Percentiles rank a stretch among this genome's conserved stretches.
Evolutionary conservation across 2,797 vertebrate species (phyloP).

Genomic region (Pelochelys cantorii): DNA sequence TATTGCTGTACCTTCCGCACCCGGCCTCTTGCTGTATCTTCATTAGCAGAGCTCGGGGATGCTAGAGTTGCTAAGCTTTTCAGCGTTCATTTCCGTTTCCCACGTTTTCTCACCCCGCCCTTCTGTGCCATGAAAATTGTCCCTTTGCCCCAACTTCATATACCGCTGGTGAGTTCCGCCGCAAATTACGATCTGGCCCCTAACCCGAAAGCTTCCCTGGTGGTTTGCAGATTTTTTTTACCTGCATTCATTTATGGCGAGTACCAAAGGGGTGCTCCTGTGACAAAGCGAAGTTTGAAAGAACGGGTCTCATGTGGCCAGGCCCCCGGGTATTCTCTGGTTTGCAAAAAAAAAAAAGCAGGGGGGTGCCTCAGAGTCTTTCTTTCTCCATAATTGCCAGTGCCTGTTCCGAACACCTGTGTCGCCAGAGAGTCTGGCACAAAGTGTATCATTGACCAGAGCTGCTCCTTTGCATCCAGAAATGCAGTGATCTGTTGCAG

Average conservation of each 20-base stretch:
- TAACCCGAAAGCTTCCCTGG: not conserved
- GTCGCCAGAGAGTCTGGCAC: not conserved
- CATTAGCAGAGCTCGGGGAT: not conserved
- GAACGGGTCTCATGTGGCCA: conserved; percentile 22
- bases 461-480: not conserved
- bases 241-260: conserved; percentile 11
- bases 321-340: conserved; percentile 23
- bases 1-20: conserved; percentile 39
- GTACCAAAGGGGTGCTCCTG: conserved; percentile 32
- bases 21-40: conserved; percentile 47
- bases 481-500: not conserved
- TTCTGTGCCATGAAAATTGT: not conserved
- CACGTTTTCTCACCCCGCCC: not conserved
- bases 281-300: conserved; percentile 47
- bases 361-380: not conserved
- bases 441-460: not conserved
- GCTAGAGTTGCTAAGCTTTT: not conserved
- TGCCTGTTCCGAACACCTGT: not conserved
- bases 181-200: conserved; percentile 7
- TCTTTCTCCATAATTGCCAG: not conserved
- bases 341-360: conserved; percentile 36
- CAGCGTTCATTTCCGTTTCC: not conserved
- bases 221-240: conserved; percentile 29
- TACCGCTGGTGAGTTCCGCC: conserved; percentile 34
- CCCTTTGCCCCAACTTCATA: not conserved